Conservation (phyloP, 2,113 vertebrate genomes). For the Xenotilapia longispinis region DNA sequence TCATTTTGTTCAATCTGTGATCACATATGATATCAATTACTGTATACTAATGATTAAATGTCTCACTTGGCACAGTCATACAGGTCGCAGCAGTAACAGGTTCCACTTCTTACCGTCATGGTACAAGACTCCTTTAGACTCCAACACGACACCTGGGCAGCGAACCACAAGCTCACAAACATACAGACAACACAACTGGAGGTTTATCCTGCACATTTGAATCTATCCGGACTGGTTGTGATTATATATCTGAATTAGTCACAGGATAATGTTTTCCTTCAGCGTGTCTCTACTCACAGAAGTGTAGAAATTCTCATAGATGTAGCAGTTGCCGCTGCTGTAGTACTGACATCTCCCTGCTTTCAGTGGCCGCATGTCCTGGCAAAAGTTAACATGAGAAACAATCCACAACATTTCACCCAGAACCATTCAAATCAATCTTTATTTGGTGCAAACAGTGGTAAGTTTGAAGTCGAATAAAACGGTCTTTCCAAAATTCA, state of each 20-base stretch:
- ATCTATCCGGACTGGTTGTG: background rate
- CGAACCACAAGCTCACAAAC: background rate
- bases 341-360: conserved; percentile 69
- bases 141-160: conserved; percentile 60
- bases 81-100: conserved; percentile 74
- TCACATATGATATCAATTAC: background rate
- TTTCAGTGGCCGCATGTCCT: conserved; percentile 69
- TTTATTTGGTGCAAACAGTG: background rate
- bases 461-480: background rate
- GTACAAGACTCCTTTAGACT: conserved; percentile 58
- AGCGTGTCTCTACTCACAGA: conserved; percentile 31
- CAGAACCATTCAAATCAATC: background rate
- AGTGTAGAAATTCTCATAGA: conserved; percentile 67
- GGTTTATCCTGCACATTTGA: background rate
- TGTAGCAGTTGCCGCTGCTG: conserved; percentile 61
- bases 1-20: background rate
- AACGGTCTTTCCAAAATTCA: background rate
- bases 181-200: background rate
- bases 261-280: background rate
- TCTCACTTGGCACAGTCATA: conserved; percentile 73
- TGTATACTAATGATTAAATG: background rate
- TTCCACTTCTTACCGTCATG: conserved; percentile 62
- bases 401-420: background rate
- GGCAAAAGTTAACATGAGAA: background rate
- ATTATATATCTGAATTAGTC: background rate